Percentiles rank a stretch among this genome's conserved stretches.
Conservation (phyloP, 2,797 vertebrate species). For the Enteromius viviparus region DNA sequence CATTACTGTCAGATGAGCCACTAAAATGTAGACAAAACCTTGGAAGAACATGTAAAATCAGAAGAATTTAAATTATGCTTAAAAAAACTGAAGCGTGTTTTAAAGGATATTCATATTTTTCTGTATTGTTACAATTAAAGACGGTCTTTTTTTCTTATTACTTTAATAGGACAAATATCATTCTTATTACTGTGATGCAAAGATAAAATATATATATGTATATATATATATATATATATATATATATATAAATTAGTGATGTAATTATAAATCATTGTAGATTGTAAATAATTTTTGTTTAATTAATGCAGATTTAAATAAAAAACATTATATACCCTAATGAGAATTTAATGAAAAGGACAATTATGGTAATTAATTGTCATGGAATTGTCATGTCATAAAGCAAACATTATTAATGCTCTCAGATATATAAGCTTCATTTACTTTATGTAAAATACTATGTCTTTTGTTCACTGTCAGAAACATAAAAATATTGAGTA, state of each 20-base stretch:
- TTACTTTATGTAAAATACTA: not conserved
- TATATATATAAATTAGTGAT: not conserved
- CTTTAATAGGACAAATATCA: not conserved
- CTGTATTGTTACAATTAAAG: not conserved
- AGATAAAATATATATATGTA: not conserved
- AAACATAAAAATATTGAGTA: not conserved
- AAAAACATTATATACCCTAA: not conserved
- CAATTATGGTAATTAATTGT: not conserved
- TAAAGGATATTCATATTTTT: not conserved
- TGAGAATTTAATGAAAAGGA: not conserved
- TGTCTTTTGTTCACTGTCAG: not conserved
- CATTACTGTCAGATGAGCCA: slow-evolving; percentile 4
- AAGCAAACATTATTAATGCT: not conserved
- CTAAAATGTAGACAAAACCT: not conserved
- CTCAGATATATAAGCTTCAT: not conserved
- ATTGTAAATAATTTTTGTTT: not conserved
- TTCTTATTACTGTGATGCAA: not conserved
- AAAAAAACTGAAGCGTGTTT: not conserved
- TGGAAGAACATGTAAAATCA: not conserved
- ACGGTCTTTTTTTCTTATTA: not conserved
- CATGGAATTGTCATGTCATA: not conserved
- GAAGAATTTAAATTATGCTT: not conserved
- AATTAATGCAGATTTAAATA: not conserved
- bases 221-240: not conserved
- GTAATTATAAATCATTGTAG: not conserved